These are phyloP conservation scores for Aphrocallistes beatrix DNA, from an alignment of 37 sponge, comb jelly and placozoan genomes.

Conservation along the genomic window DNA sequence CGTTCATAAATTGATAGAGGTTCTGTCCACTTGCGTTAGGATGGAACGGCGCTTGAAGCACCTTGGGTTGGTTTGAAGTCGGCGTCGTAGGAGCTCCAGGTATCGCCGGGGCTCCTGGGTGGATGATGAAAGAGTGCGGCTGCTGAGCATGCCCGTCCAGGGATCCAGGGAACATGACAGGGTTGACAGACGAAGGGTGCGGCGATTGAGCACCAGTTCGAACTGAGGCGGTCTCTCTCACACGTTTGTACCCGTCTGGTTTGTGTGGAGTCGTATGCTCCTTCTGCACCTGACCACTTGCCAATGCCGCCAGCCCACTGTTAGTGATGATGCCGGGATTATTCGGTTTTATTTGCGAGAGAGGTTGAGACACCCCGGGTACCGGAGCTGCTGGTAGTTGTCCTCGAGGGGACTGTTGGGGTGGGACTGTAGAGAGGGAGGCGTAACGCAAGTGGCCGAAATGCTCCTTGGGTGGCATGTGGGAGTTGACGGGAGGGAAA, in stretches of 20 bases:
- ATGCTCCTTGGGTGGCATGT: neutral
- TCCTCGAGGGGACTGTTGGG: constrained; percentile 8
- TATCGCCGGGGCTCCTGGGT: neutral
- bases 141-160: neutral
- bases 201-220: neutral
- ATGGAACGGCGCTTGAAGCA: neutral
- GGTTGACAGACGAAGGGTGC: neutral
- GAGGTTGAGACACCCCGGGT: neutral
- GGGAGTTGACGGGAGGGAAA: neutral
- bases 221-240: neutral
- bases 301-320: neutral
- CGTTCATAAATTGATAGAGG: neutral
- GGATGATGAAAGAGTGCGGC: neutral
- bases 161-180: neutral
- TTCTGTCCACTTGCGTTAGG: neutral
- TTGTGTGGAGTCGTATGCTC: neutral
- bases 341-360: neutral
- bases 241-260: no score
- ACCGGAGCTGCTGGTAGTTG: neutral
- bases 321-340: neutral
- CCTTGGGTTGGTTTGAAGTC: neutral
- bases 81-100: neutral
- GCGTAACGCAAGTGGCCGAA: neutral
- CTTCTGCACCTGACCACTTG: neutral
- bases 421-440: neutral